Evolutionary conservation across 2,888 invertebrate genomes (phyloP).

Genomic region (Melanchra persicariae): DNA sequence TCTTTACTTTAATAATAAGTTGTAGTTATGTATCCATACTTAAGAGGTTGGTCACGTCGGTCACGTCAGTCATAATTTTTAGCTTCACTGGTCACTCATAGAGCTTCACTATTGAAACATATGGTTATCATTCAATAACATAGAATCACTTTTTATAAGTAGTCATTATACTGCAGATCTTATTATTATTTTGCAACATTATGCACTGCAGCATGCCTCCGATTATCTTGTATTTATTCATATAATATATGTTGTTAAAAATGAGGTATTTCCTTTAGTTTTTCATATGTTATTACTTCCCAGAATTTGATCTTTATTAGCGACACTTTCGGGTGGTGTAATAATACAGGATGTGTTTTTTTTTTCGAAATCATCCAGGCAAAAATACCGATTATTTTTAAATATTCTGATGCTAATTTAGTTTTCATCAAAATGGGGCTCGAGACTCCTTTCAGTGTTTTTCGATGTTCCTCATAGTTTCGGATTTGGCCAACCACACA

Average conservation of each 20-base stretch:
- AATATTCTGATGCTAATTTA: too few species aligned
- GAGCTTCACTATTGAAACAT: conserved; percentile 9
- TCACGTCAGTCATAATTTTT: not conserved
- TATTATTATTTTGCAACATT: not conserved
- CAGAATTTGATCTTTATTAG: too few species aligned
- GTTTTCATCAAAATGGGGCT: too few species aligned
- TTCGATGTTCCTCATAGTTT: too few species aligned
- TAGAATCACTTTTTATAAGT: not conserved
- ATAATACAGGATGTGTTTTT: too few species aligned
- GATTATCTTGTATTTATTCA: not conserved
- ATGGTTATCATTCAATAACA: conserved; percentile 18
- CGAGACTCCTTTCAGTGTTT: too few species aligned
- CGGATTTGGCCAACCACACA: too few species aligned
- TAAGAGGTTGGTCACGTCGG: not conserved
- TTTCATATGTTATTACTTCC: too few species aligned
- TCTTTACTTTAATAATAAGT: not conserved
- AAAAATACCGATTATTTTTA: too few species aligned
- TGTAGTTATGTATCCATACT: not conserved
- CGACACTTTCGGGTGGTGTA: too few species aligned
- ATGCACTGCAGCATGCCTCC: not conserved
- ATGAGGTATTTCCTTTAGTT: too few species aligned
- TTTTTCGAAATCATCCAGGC: too few species aligned
- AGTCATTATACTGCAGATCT: not conserved
- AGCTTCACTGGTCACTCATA: conserved; percentile 3
- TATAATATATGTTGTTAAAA: not conserved